Conservation (phyloP, 2,888 invertebrate genomes). For the Stenotaenia linearis region DNA sequence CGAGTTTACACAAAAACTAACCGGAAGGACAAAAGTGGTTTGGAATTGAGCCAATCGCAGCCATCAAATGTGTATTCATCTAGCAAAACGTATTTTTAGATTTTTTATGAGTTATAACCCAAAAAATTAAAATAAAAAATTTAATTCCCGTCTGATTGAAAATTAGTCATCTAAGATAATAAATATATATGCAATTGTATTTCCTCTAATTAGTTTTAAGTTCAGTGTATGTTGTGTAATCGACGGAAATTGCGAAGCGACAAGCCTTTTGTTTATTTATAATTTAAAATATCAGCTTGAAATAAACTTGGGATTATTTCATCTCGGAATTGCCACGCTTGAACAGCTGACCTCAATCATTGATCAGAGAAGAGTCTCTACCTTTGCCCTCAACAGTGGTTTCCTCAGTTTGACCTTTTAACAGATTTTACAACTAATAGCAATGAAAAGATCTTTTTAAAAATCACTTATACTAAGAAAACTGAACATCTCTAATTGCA, state of each 20-base stretch:
- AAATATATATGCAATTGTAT: no score
- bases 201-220: no score
- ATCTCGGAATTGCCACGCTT: not conserved
- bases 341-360: not conserved
- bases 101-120: not conserved
- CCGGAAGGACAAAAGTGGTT: constrained; percentile 26
- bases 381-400: not conserved
- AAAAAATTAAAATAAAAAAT: not conserved
- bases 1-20: constrained; percentile 24
- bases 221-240: no score
- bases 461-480: no score
- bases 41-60: constrained; percentile 21
- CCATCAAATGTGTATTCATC: constrained; percentile 22
- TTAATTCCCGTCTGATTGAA: no score
- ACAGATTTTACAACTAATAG: not conserved
- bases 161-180: no score
- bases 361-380: not conserved
- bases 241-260: no score
- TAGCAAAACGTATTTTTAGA: constrained; percentile 3
- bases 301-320: not conserved
- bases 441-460: not conserved
- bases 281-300: not conserved
- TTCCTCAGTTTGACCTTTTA: not conserved
- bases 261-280: not conserved
- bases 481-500: no score